A percentile compares a stretch with the other conserved stretches of the same genome.
phyloP scores from a whole-genome alignment of 2,797 vertebrate species.

The Myotis pilosus region DNA sequence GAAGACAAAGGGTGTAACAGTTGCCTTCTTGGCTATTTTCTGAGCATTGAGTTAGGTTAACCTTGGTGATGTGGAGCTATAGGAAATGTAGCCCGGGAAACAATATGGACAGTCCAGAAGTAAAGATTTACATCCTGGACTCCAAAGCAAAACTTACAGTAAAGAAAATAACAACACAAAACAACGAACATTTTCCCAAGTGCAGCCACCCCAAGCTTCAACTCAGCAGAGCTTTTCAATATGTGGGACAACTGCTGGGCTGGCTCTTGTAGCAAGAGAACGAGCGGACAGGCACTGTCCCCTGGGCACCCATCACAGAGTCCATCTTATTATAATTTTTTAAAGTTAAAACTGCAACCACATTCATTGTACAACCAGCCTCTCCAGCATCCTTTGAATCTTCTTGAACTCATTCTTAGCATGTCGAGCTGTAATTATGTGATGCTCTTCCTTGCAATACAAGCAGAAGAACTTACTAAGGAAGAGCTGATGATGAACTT shows the following conservation, averaged over 20 bases:
- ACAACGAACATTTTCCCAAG: neutral
- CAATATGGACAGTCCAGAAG: neutral
- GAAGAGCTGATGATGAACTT: neutral
- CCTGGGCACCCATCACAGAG: neutral
- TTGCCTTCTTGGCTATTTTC: neutral
- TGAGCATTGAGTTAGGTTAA: neutral
- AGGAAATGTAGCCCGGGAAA: neutral
- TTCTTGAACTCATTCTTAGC: neutral
- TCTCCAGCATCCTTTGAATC: neutral
- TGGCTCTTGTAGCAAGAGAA: neutral
- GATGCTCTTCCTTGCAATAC: neutral
- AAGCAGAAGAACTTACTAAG: neutral
- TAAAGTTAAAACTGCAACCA: neutral
- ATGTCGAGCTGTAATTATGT: neutral
- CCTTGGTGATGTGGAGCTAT: rapidly evolving
- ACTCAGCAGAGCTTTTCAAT: neutral
- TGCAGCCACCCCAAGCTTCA: neutral
- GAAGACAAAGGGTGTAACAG: neutral
- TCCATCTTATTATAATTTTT: neutral
- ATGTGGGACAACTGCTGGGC: neutral
- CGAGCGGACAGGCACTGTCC: neutral
- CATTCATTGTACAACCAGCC: neutral
- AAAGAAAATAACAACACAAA: neutral
- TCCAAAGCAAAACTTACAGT: neutral
- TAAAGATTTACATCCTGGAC: neutral